Conservation (phyloP, 2,888 invertebrate genomes). For the Hirtodrosophila cameraria region DNA sequence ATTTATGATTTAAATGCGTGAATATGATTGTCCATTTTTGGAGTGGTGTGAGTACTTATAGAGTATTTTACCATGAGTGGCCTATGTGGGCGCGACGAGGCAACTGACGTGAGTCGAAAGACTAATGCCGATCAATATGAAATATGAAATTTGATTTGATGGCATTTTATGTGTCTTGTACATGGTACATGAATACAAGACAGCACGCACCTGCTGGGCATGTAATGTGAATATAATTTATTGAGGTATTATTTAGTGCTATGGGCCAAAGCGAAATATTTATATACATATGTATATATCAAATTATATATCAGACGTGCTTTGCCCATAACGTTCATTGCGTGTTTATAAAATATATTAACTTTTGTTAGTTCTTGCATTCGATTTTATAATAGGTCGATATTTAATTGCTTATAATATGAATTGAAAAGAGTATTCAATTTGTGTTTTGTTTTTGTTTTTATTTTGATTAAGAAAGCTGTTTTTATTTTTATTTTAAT, state of each 20-base stretch:
- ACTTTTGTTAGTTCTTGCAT: no score
- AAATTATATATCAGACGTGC: slow-evolving; percentile 5
- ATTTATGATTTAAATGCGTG: slow-evolving; percentile 80
- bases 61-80: no score
- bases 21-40: slow-evolving; percentile 49
- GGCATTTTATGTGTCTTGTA: slow-evolving; percentile 60
- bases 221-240: slow-evolving; percentile 66
- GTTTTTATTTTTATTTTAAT: no score
- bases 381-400: no score
- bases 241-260: slow-evolving; percentile 46
- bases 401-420: no score
- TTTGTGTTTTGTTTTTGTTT: no score
- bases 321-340: no score
- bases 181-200: slow-evolving; percentile 67
- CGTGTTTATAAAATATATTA: no score
- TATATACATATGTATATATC: neutral
- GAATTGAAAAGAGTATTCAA: no score
- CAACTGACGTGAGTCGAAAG: slow-evolving; percentile 60
- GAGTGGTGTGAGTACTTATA: slow-evolving; percentile 2
- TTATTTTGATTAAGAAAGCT: no score
- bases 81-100: slow-evolving; percentile 41
- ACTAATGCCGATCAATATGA: slow-evolving; percentile 55
- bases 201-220: slow-evolving; percentile 53
- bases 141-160: slow-evolving; percentile 75
- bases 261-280: neutral